Evolutionary conservation across 23 tunicate genomes (phyloP).

Genomic region (Botrylloides violaceus): DNA sequence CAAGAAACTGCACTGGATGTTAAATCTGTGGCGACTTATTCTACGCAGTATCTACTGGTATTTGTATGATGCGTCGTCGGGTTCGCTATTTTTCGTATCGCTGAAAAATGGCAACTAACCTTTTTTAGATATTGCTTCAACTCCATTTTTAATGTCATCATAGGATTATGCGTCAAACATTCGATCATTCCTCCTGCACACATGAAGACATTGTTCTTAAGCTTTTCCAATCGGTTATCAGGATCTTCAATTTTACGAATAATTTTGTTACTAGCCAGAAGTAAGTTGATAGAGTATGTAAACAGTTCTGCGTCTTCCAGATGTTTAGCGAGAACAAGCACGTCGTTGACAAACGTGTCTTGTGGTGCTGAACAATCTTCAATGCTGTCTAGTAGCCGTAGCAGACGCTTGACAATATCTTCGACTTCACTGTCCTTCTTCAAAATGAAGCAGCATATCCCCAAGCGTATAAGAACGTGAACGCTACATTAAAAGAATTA

Average conservation of each 20-base stretch:
- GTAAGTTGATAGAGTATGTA: neutral
- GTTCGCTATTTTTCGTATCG: no score
- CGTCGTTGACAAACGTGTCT: neutral
- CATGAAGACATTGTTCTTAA: neutral
- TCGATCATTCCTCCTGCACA: neutral
- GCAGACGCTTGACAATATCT: neutral
- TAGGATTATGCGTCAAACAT: neutral
- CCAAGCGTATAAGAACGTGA: conserved; percentile 4
- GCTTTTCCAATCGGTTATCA: neutral
- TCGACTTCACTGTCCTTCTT: neutral
- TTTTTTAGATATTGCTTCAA: neutral
- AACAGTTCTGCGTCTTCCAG: no score
- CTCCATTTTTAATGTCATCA: neutral
- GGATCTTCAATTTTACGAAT: neutral
- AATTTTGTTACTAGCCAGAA: neutral
- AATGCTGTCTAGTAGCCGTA: neutral
- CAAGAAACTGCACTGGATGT: no score
- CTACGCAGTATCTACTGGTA: no score
- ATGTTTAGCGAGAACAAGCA: neutral
- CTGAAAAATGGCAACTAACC: no score
- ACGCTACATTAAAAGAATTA: no score
- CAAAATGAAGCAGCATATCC: neutral
- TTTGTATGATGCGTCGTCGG: no score
- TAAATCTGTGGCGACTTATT: no score
- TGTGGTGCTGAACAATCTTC: no score